phyloP scores from a whole-genome alignment of 1,140 invertebrate species.

The Pseudomyrmex cubaensis region DNA sequence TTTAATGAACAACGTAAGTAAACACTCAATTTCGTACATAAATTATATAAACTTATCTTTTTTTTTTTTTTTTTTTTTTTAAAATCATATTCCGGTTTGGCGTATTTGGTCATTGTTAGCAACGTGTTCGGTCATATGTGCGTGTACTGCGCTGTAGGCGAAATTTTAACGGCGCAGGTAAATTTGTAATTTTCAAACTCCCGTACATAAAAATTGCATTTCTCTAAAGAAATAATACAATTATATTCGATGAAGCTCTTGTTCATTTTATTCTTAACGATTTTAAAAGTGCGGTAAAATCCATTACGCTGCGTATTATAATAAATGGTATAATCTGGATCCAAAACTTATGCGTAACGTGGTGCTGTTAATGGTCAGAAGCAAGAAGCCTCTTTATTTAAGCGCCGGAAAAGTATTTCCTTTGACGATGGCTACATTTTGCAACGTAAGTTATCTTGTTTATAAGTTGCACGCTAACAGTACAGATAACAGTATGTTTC shows the following conservation, averaged over 20 bases:
- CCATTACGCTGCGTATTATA: conserved; percentile 16
- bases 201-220: too few relatives aligned
- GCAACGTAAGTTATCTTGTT: conserved; percentile 36
- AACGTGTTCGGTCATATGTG: conserved; percentile 38
- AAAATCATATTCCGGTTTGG: neutral
- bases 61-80: too few relatives aligned
- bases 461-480: neutral
- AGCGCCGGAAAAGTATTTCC: conserved; percentile 56
- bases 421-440: conserved; percentile 46
- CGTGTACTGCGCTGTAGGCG: conserved; percentile 32
- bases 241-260: neutral
- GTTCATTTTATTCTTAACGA: neutral
- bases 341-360: neutral
- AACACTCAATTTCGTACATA: neutral
- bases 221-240: too few relatives aligned
- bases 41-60: neutral
- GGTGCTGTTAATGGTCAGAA: neutral
- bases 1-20: conserved; percentile 37
- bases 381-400: conserved; percentile 29
- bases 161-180: conserved; percentile 23
- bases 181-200: neutral
- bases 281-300: neutral
- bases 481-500: too few relatives aligned
- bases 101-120: neutral
- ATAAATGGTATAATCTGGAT: conserved; percentile 15